These are phyloP conservation scores for Craterocephalus amniculus DNA, from an alignment of 2,797 vertebrate genomes.

Conservation along the genomic window DNA sequence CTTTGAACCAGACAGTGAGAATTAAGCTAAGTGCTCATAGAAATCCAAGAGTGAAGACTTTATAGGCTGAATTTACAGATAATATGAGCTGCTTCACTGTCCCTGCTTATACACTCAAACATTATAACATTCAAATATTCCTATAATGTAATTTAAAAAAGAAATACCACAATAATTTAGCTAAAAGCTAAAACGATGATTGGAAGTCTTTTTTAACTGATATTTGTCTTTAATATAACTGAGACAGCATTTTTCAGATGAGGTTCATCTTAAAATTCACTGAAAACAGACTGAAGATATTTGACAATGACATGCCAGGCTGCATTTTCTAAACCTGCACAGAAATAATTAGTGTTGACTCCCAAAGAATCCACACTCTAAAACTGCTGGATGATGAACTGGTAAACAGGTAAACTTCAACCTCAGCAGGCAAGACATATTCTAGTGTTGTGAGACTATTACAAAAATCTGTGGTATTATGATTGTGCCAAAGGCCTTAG, in stretches of 20 bases:
- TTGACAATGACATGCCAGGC: background rate
- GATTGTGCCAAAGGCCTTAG: conserved; percentile 2
- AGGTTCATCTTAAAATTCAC: conserved; percentile 8
- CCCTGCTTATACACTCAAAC: conserved; percentile 1
- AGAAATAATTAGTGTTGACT: conserved; percentile 19
- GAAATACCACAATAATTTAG: background rate
- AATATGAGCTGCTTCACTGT: conserved; percentile 60
- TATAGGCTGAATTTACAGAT: conserved; percentile 73
- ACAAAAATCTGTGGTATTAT: conserved; percentile 14
- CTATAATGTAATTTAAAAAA: background rate
- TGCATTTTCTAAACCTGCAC: conserved; percentile 18
- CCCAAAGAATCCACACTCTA: background rate
- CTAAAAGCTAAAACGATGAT: background rate
- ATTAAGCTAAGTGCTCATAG: conserved; percentile 75
- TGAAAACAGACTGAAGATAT: conserved; percentile 2
- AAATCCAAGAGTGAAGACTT: conserved; percentile 75
- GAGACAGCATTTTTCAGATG: conserved; percentile 1
- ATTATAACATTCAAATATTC: background rate
- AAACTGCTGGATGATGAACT: conserved; percentile 3
- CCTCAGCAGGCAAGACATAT: background rate
- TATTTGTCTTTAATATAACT: conserved; percentile 2
- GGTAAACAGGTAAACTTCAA: conserved; percentile 1
- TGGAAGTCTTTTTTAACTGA: background rate
- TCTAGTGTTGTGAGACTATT: conserved; percentile 4
- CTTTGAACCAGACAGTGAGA: conserved; percentile 50